Evolutionary conservation across 2,888 invertebrate species (phyloP).

Genomic region (Drymonia ruficornis): DNA sequence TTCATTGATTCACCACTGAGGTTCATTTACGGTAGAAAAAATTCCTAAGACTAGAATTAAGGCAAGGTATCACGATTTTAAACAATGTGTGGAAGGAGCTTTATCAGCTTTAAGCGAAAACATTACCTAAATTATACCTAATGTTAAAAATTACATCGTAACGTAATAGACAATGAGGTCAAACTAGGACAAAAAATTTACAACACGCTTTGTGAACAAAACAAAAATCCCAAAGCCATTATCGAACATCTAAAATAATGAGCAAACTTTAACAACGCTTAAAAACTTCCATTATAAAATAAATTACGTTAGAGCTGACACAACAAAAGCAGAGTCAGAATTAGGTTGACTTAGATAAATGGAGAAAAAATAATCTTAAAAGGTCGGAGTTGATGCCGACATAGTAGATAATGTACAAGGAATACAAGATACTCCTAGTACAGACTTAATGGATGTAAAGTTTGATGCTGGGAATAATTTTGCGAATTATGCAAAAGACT

Average conservation of each 20-base stretch:
- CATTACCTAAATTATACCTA: too few species aligned
- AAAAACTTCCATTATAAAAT: conserved; percentile 9
- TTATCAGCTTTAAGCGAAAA: too few species aligned
- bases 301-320: conserved; percentile 6
- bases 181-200: not conserved
- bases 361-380: conserved; percentile 12
- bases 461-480: not conserved
- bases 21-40: not conserved
- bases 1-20: not conserved
- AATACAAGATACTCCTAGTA: conserved; percentile 4
- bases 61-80: too few species aligned
- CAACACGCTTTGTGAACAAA: not conserved
- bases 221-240: not conserved
- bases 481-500: conserved; percentile 14
- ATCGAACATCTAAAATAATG: not conserved
- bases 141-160: too few species aligned
- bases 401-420: conserved; percentile 4
- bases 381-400: conserved; percentile 9
- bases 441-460: not conserved
- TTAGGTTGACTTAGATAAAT: conserved; percentile 15
- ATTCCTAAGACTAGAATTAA: too few species aligned
- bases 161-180: too few species aligned
- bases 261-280: not conserved
- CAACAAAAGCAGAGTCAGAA: conserved; percentile 7
- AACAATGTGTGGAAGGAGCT: too few species aligned